A percentile compares a stretch with the other conserved stretches of the same genome.
Conservation (phyloP, 2,888 invertebrate genomes). For the Anoplius nigerrimus region DNA sequence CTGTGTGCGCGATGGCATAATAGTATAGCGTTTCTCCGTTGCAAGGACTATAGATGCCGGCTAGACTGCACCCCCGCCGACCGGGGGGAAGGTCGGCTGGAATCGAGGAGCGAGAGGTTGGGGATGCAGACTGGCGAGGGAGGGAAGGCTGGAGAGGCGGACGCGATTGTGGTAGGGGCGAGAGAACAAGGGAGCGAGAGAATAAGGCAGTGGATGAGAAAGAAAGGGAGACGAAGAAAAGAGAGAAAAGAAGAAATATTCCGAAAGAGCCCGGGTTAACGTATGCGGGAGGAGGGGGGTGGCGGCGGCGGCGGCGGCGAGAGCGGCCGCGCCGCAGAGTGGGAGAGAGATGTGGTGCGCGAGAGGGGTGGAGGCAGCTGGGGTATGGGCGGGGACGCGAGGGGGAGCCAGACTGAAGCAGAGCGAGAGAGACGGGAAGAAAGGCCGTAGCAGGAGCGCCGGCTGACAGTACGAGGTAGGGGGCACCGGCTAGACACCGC, state of each 20-base stretch:
- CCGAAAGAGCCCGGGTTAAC: conserved; percentile 38
- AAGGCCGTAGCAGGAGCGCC: conserved; percentile 53
- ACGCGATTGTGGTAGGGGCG: conserved; percentile 23
- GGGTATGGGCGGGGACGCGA: conserved; percentile 36
- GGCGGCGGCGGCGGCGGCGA: conserved; percentile 32
- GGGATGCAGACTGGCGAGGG: conserved; percentile 62
- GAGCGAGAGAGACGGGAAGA: conserved; percentile 34
- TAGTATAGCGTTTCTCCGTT: conserved; percentile 58
- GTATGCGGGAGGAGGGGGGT: conserved; percentile 41
- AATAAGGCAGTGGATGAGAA: conserved; percentile 60
- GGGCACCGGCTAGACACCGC: conserved; percentile 75
- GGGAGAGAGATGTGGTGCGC: conserved; percentile 36
- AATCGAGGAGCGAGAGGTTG: conserved; percentile 52
- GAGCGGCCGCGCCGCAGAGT: conserved; percentile 60
- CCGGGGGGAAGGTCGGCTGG: conserved; percentile 61
- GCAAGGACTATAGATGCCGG: conserved; percentile 66
- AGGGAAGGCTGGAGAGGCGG: conserved; percentile 63
- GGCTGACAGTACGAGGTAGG: conserved; percentile 72
- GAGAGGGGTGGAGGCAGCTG: conserved; percentile 46
- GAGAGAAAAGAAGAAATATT: conserved; percentile 39
- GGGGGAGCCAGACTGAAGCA: conserved; percentile 71
- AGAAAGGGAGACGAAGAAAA: conserved; percentile 38
- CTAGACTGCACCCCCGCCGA: conserved; percentile 69
- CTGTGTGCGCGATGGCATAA: conserved; percentile 25
- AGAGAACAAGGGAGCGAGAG: conserved; percentile 47